Evolutionary conservation across 2,797 vertebrate genomes (phyloP), one percentile per base, ranked within the genome.

Genomic region (Melanotaenia nigrans): DNA sequence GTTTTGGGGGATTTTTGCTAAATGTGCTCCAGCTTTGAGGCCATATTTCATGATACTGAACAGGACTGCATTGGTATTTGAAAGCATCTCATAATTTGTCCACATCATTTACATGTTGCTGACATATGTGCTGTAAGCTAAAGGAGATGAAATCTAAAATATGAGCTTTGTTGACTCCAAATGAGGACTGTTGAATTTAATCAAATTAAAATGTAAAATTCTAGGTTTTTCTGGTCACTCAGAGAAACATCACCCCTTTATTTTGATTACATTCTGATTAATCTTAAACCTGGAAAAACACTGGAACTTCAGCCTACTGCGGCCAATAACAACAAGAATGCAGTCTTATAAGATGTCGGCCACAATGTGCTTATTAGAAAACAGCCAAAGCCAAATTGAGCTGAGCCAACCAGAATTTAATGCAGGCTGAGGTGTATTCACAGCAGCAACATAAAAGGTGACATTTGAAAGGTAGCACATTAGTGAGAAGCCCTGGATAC

Each of bases 381-480:
- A 68, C 70, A 78, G 71, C 80, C 75, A 56, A 75, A 71, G 73
- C 81, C 86, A 77, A 87, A 85, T 83, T 81, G 56, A 70, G 76
- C 40, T 9, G 61, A 80, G 81, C 61, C 67, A 69, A 65, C 75
- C 64, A 78, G 84, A 81, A 85, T 86, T 75, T 25, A 77, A 82
- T 80, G 7, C 60, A 32, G 51, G 85, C 80, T 73, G 58, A 80
- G 82, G 85, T 76, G 85, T 78, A 86, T 88, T 90, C 85, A 87
- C 72, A 35, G 80, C 77, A 73, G 72, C 79, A 77, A 82, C 88
- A 92, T 89, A 89, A 92, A 91, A 91, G 87, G 79, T 91, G 91
- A 92, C 84, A 89, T 92, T 88, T 92, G 84, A 90, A 91, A 91
- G 86, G 88, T 90, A 85, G 75, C 81, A 62, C 90, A 91, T 92